Base-by-base conservation (phyloP, 2,797 vertebrate species). In the Dicrostonyx torquatus region DNA sequence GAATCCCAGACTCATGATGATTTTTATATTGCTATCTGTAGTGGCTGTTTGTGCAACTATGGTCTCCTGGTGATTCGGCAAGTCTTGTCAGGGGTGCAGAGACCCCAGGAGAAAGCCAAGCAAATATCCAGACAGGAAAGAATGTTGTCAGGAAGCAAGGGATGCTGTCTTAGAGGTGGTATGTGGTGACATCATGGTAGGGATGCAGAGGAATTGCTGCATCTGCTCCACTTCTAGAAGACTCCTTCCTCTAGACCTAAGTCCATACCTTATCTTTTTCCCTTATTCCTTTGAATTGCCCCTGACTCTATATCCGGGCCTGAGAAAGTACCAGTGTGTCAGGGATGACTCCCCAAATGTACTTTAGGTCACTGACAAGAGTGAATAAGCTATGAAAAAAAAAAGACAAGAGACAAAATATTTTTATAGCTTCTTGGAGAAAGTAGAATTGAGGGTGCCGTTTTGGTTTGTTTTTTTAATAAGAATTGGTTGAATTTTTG, bases 61-160 rank as follows among this genome's bases (percentile, higher is more conserved):
- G 66, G 24, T 2, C 3, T 18, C 70, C 58, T 92, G 91, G 66
- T 95, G 96, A 58, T 29, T 60, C 62, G 90, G 14, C 60, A 77
- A 58, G 58, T 58, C 90, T 95, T 64, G 10, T 58, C 89, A 84
- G n/a, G 78, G n/a, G 90, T 1, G 91, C 64, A 96, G 78, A 89
- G 93, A 89, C 87, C 91, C 24, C 94, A 79, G 62, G 85, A 60
- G 50, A 92, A 94, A 97, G 91, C 73, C 95, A 75, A 77, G 72
- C 13, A 83, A 84, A 64, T 78, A 94, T 88, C 87, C 55, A 93
- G 91, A 94, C 97, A 80, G 95, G 93, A 92, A 97, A 98, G 93
- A 97, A 98, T 98, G 97, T 98, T 97, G 96, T 97, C 95, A 97
- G 84, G 89, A 83, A 87, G 83, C 18, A 0, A 95, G 83, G 31